These are phyloP conservation scores for Ectropis grisescens DNA, from an alignment of 1,140 invertebrate species.

Conservation along the genomic window DNA sequence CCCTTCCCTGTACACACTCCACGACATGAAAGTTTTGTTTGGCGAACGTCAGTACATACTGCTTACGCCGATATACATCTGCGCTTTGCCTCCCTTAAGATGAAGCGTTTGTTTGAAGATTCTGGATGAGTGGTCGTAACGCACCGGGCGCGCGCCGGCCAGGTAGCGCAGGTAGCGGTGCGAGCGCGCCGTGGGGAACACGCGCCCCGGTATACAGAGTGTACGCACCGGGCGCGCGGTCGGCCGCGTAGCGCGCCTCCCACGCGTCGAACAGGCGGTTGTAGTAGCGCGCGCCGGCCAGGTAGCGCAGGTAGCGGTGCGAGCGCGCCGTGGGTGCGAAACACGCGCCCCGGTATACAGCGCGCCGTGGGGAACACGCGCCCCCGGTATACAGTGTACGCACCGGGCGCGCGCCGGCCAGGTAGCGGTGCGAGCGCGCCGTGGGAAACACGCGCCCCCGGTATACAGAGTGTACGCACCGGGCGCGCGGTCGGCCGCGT, in stretches of 20 bases:
- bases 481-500: constrained; percentile 74
- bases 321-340: constrained; percentile 84
- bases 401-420: constrained; percentile 86
- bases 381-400: constrained; percentile 92
- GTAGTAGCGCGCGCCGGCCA: constrained; percentile 91
- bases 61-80: too few species aligned
- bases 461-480: too few species aligned
- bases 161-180: constrained; percentile 89
- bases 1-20: too few species aligned
- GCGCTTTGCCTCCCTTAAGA: too few species aligned
- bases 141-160: constrained; percentile 81
- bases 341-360: constrained; percentile 90
- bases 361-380: constrained; percentile 79
- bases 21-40: too few species aligned
- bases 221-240: constrained; percentile 79
- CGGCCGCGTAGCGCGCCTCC: constrained; percentile 81
- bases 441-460: too few species aligned
- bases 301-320: constrained; percentile 85
- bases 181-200: too few species aligned
- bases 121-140: too few species aligned
- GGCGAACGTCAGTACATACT: too few species aligned
- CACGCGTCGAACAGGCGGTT: constrained; percentile 95
- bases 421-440: too few species aligned
- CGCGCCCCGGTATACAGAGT: too few species aligned
- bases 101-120: too few species aligned